Evolutionary conservation across 1,140 invertebrate species (phyloP).

Genomic region (Portunus trituberculatus): DNA sequence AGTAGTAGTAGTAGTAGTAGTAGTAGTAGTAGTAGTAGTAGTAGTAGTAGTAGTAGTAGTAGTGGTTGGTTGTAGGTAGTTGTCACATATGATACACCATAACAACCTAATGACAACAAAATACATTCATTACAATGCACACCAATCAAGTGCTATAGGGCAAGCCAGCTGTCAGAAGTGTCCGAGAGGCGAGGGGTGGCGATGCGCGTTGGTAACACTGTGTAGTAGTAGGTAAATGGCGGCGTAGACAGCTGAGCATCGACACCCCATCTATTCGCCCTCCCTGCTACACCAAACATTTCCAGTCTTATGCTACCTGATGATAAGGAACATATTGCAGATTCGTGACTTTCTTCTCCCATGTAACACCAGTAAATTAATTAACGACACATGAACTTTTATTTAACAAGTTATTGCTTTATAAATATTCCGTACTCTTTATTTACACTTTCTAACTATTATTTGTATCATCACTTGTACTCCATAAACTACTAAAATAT

Average conservation of each 20-base stretch:
- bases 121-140: no score
- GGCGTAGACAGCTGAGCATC: constrained; percentile 5
- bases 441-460: neutral
- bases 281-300: neutral
- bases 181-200: neutral
- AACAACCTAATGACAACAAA: no score
- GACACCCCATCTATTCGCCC: neutral
- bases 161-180: no score
- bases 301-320: neutral
- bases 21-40: constrained; percentile 1
- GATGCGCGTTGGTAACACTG: neutral
- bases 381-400: neutral
- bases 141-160: no score
- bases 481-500: neutral
- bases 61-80: neutral
- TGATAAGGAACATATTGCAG: neutral
- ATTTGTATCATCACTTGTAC: neutral
- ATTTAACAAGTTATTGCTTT: neutral
- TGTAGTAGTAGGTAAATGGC: constrained; percentile 22
- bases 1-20: neutral
- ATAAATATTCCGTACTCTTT: neutral
- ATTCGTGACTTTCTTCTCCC: neutral
- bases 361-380: neutral
- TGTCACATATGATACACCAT: neutral
- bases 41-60: neutral